Percentiles rank a stretch among this genome's conserved stretches.
phyloP scores from a whole-genome alignment of 2,113 vertebrate genomes.

The Pomatostomus ruficeps region DNA sequence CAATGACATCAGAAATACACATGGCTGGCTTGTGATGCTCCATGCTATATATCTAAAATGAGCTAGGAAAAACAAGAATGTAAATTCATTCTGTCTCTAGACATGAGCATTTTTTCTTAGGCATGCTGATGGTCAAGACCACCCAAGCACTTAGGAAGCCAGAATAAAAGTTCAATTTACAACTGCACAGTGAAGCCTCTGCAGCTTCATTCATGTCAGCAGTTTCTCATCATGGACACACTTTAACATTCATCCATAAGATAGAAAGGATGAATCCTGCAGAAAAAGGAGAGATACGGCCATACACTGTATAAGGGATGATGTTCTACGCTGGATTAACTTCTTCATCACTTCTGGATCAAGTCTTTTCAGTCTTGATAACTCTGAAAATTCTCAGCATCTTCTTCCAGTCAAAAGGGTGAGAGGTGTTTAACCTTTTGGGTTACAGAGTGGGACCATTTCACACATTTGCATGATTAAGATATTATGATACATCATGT shows the following conservation, averaged over 20 bases:
- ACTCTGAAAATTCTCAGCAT: not conserved
- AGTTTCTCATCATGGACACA: not conserved
- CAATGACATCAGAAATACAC: not conserved
- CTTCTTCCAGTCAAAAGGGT: not conserved
- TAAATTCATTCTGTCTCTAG: not conserved
- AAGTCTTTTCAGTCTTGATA: not conserved
- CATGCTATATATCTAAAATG: not conserved
- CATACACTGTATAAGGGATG: accelerated
- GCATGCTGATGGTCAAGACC: not conserved
- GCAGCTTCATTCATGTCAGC: not conserved
- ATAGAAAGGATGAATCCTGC: not conserved
- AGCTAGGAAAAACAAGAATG: not conserved
- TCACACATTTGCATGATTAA: not conserved
- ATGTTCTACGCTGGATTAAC: not conserved
- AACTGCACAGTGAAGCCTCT: not conserved
- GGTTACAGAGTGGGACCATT: not conserved
- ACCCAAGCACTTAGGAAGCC: not conserved
- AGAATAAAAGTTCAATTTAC: conserved; percentile 18
- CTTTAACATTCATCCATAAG: not conserved
- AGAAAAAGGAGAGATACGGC: not conserved
- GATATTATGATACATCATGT: not conserved
- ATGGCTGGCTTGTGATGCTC: not conserved
- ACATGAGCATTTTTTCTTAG: not conserved
- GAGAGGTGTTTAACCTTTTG: not conserved
- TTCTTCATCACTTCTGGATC: not conserved